Conservation (phyloP, 2,113 vertebrate species). For the Eudyptes chrysolophus region DNA sequence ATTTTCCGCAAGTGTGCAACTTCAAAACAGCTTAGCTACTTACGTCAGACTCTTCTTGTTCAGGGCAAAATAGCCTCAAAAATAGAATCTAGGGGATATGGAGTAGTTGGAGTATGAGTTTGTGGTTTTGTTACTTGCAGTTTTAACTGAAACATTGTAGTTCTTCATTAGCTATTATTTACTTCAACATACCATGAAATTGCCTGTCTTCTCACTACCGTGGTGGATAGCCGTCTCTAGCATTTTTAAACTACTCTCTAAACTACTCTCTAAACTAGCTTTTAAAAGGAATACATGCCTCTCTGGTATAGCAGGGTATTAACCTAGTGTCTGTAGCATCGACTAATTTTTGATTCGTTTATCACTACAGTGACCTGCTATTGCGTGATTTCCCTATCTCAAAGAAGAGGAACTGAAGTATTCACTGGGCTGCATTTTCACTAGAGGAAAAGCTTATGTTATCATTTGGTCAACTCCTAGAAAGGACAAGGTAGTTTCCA, state of each 20-base stretch:
- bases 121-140: background rate
- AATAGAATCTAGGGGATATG: background rate
- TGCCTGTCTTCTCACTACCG: background rate
- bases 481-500: slow-evolving; percentile 10
- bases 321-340: background rate
- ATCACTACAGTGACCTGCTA: background rate
- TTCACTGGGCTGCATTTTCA: background rate
- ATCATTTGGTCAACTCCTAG: background rate
- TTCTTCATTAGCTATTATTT: slow-evolving; percentile 1
- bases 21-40: background rate
- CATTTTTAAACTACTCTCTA: background rate
- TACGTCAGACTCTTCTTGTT: background rate
- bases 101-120: background rate
- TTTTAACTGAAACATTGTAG: background rate
- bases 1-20: slow-evolving; percentile 6
- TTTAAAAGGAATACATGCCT: background rate
- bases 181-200: background rate
- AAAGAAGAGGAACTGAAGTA: background rate
- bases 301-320: background rate
- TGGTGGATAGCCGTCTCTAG: background rate
- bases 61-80: background rate
- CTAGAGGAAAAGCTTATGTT: background rate
- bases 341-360: background rate
- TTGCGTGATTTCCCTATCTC: background rate
- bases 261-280: background rate